Evolutionary conservation across 2,797 vertebrate species (phyloP).

Genomic region (Aselliscus stoliczkanus): DNA sequence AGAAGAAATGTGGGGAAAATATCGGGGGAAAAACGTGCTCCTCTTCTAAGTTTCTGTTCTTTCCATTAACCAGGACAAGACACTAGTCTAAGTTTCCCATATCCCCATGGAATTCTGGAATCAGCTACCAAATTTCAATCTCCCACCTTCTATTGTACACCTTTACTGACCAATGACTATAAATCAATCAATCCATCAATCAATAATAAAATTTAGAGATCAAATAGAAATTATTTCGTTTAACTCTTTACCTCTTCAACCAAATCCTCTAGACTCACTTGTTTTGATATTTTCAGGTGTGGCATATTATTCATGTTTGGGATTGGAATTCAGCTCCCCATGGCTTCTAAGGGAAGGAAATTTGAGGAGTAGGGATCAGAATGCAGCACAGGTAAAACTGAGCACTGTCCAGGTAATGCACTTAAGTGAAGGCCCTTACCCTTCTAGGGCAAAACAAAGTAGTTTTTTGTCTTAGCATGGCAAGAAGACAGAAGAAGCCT

Average conservation of each 20-base stretch:
- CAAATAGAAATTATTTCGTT: conserved; percentile 28
- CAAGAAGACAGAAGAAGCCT: neutral
- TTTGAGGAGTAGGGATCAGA: neutral
- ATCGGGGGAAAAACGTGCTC: neutral
- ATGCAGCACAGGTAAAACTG: neutral
- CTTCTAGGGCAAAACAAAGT: conserved; percentile 19
- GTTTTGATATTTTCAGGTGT: conserved; percentile 36
- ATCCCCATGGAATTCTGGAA: neutral
- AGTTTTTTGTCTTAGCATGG: neutral
- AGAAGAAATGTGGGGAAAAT: neutral
- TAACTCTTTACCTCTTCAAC: neutral
- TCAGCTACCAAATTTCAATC: neutral
- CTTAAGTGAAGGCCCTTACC: neutral
- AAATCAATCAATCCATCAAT: too few relatives aligned
- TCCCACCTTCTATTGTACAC: neutral
- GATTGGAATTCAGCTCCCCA: neutral
- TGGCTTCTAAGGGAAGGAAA: conserved; percentile 9
- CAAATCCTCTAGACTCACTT: neutral
- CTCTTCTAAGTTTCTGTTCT: conserved; percentile 15
- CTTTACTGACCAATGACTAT: neutral
- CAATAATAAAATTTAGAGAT: neutral
- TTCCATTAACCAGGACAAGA: neutral
- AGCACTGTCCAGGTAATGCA: neutral
- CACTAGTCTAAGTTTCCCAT: neutral
- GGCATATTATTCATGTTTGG: neutral